phyloP scores from a whole-genome alignment of 1,140 invertebrate genomes.

The Brachionus koreanus region DNA sequence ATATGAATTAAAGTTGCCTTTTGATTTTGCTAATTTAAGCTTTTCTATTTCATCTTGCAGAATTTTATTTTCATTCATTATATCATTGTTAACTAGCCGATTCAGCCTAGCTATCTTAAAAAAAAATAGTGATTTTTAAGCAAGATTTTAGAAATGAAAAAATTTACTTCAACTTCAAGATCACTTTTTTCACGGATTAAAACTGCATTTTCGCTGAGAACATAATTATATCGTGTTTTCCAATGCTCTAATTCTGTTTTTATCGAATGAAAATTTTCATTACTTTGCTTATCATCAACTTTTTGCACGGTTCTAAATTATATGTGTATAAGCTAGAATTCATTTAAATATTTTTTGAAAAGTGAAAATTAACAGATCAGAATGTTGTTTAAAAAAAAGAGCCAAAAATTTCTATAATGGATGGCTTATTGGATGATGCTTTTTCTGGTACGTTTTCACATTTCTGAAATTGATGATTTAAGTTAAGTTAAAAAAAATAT shows the following conservation, averaged over 20 bases:
- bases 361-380: no score
- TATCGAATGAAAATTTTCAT: neutral
- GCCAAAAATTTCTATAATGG: no score
- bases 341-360: neutral
- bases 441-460: no score
- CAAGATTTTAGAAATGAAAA: neutral
- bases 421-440: no score
- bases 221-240: constrained; percentile 43
- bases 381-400: no score
- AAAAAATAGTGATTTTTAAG: neutral
- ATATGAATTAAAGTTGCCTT: neutral
- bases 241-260: constrained; percentile 36
- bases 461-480: no score
- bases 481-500: neutral
- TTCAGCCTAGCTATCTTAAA: constrained; percentile 1
- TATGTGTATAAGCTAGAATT: neutral
- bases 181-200: constrained; percentile 5
- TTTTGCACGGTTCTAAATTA: neutral
- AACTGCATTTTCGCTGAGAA: constrained; percentile 19
- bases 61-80: constrained; percentile 34
- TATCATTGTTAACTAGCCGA: constrained; percentile 2
- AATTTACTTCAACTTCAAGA: constrained; percentile 33
- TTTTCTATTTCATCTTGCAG: constrained; percentile 15
- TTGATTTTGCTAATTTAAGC: neutral
- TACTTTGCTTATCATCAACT: neutral